Base-by-base conservation (phyloP, 1,140 invertebrate species). In the Drosophila yakuba region DNA sequence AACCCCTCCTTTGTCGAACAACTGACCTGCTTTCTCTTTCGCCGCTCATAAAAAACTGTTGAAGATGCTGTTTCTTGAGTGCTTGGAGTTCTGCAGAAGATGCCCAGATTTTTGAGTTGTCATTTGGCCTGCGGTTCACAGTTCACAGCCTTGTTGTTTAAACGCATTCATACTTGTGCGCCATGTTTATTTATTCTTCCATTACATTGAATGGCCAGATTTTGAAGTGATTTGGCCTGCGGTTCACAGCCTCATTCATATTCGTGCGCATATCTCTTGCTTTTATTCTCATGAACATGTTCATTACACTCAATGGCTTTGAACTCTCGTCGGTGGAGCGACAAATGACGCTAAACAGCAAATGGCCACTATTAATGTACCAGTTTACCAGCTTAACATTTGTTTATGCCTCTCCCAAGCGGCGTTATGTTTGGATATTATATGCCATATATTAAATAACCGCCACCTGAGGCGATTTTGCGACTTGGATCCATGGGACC, bases 21-120 rank as follows among this genome's bases (percentile, higher is more conserved):
- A 80, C 68, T 91, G 90, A 91, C 90, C 90, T 88, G 90, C 90
- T 91, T 91, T 91, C 90, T 91, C 86, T 91, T 91, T 71, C 20
- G 50, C 43, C 39, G 17, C 44, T 58, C 54, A 71, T n/a, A 48
- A 71, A 44, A 71, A 71, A 71, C 83, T 56, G 38, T 35, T 75
- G 36, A 55, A 75, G 60, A 51, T 58, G 7, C 4, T 32, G 28
- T 4, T 4, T 38, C 7, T 36, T 3, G 2, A 12, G 36, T 50
- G 48, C 32, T 50, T 50, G 32, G 32, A 4, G 54, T 62, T 62
- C 59, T 62, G 17, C 36, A 38, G 56, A 14, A 61, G 59, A 20
- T 56, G 50, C 23, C 23, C 48, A 50, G 25, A 50, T 50, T 32
- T 50, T 50, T 35, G 48, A 36, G 43, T 59, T 48, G 25, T 39